Conservation (phyloP, 1,140 invertebrate species). For the Euwallacea fornicatus region DNA sequence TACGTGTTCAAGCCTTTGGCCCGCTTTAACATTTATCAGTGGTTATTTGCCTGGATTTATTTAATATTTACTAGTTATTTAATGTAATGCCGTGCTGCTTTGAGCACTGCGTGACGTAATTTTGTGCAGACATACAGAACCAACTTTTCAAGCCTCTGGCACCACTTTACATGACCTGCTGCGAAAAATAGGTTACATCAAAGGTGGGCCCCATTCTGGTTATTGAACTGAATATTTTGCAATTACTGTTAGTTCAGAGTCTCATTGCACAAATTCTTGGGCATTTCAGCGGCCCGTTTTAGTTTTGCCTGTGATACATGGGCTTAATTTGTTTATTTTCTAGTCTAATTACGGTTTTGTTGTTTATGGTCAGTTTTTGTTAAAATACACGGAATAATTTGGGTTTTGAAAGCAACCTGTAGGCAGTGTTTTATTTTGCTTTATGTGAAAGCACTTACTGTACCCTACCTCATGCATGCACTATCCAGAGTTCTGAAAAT, state of each 20-base stretch:
- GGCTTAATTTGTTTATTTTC: no score
- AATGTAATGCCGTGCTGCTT: not conserved
- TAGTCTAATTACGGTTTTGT: not conserved
- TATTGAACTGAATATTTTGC: constrained; percentile 40
- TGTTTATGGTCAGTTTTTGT: not conserved
- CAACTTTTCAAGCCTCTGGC: constrained; percentile 31
- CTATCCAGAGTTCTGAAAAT: no score
- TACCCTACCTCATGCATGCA: no score
- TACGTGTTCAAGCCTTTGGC: constrained; percentile 39
- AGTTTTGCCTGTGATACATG: no score
- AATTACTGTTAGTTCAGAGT: constrained; percentile 34
- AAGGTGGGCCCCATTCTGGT: constrained; percentile 39
- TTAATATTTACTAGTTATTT: not conserved
- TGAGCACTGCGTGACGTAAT: constrained; percentile 34
- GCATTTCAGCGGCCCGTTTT: not conserved
- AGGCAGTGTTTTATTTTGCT: no score
- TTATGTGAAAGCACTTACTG: no score
- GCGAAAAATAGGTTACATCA: constrained; percentile 38
- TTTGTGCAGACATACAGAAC: constrained; percentile 20
- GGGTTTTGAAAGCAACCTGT: no score
- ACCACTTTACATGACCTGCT: constrained; percentile 31
- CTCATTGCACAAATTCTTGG: constrained; percentile 24
- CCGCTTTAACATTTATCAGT: constrained; percentile 16
- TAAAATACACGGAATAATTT: not conserved
- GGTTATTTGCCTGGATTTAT: no score